A percentile compares a stretch with the other conserved stretches of the same genome.
These are phyloP conservation scores for Chymomyza costata DNA, from an alignment of 1,140 invertebrate species.

Conservation along the genomic window DNA sequence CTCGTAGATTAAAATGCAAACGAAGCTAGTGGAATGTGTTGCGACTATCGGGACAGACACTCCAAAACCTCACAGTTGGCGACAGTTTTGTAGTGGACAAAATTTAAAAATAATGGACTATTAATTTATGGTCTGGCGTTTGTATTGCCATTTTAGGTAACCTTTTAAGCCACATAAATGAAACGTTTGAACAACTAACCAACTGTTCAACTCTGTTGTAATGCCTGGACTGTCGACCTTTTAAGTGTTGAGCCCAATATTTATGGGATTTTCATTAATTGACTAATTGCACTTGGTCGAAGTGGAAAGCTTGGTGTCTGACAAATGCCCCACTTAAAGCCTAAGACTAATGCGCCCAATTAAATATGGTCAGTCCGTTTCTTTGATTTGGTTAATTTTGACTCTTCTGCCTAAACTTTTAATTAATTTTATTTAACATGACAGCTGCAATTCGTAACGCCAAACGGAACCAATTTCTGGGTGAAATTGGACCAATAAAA, in stretches of 20 bases:
- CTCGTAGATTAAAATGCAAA: slow-evolving; percentile 64
- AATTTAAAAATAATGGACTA: slow-evolving; percentile 72
- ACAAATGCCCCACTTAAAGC: slow-evolving; percentile 50
- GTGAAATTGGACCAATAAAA: slow-evolving; percentile 29
- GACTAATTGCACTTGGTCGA: slow-evolving; percentile 52
- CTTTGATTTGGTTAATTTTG: slow-evolving; percentile 1
- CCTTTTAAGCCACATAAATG: slow-evolving; percentile 23
- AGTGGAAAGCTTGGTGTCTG: not conserved
- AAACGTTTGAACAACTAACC: not conserved
- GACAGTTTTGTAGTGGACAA: slow-evolving; percentile 67
- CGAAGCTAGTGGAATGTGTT: slow-evolving; percentile 43
- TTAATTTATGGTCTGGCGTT: slow-evolving; percentile 55
- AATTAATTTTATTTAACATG: slow-evolving; percentile 68
- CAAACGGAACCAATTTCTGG: slow-evolving; percentile 46
- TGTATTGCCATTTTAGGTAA: slow-evolving; percentile 52
- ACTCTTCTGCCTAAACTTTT: slow-evolving; percentile 60
- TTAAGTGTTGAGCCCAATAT: slow-evolving; percentile 51
- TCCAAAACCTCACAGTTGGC: slow-evolving; percentile 15
- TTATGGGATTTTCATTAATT: slow-evolving; percentile 67
- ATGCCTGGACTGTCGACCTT: slow-evolving; percentile 38
- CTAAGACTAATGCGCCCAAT: slow-evolving; percentile 55
- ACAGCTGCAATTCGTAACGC: slow-evolving; percentile 55
- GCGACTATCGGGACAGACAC: slow-evolving; percentile 27
- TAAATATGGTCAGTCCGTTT: slow-evolving; percentile 28
- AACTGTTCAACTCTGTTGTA: too few species aligned